phyloP scores from a whole-genome alignment of 2,113 vertebrate genomes.

The Mirounga angustirostris region DNA sequence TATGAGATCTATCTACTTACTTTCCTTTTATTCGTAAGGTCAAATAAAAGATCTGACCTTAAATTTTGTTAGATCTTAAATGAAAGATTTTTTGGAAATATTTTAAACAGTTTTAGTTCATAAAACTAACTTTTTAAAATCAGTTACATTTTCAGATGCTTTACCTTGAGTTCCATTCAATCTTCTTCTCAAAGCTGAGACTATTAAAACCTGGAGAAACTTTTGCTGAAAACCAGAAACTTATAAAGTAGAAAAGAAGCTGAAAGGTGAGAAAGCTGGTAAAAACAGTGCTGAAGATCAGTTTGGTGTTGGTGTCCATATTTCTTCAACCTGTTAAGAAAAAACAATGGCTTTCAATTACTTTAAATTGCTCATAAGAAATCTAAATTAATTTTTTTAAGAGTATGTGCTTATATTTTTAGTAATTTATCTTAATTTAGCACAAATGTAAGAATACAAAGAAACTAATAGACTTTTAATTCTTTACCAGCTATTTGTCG shows the following conservation, averaged over 20 bases:
- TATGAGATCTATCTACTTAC: neutral
- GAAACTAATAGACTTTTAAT: neutral
- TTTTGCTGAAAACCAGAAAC: conserved; percentile 92
- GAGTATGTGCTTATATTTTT: neutral
- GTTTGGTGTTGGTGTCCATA: conserved; percentile 93
- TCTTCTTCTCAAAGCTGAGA: conserved; percentile 95
- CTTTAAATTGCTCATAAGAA: neutral
- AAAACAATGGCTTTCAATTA: conserved; percentile 48
- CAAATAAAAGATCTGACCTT: neutral
- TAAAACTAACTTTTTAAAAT: neutral
- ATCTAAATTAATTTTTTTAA: neutral
- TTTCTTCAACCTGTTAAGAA: conserved; percentile 87
- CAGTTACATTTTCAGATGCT: conserved; percentile 3
- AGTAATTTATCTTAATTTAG: neutral
- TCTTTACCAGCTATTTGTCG: neutral
- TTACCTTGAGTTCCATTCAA: conserved; percentile 99
- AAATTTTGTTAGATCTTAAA: conserved; percentile 1
- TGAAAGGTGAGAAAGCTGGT: conserved; percentile 95
- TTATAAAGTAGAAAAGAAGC: conserved; percentile 94
- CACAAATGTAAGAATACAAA: conserved; percentile 9
- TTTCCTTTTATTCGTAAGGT: conserved; percentile 31
- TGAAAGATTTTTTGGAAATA: neutral
- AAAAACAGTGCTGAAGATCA: conserved; percentile 88
- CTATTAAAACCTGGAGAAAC: conserved; percentile 91
- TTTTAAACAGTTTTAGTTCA: neutral